Evolutionary conservation across 2,797 vertebrate genomes (phyloP).

Genomic region (Clarias fuscus): DNA sequence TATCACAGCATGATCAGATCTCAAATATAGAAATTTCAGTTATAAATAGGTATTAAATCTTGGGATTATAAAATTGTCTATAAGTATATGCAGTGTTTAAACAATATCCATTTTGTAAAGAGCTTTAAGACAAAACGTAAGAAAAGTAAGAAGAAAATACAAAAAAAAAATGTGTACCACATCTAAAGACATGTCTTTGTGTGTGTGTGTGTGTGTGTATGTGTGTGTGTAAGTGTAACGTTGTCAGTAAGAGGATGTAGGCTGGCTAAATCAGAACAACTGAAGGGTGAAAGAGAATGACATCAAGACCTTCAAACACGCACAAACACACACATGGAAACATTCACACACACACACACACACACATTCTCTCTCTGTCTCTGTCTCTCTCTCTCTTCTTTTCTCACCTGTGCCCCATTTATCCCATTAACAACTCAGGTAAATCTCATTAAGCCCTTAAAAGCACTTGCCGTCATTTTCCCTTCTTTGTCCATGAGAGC

Average conservation of each 20-base stretch:
- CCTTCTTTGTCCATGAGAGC: constrained; percentile 52
- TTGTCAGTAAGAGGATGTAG: constrained; percentile 27
- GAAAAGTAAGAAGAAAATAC: neutral
- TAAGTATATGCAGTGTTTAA: neutral
- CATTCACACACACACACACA: too few relatives aligned
- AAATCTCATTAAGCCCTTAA: constrained; percentile 72
- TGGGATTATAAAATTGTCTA: neutral
- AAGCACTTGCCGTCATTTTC: constrained; percentile 63
- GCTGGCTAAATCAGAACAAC: neutral
- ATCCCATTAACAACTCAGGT: constrained; percentile 66
- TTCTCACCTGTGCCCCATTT: constrained; percentile 41
- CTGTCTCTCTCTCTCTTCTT: constrained; percentile 34
- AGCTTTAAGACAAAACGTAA: neutral
- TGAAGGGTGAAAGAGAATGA: too few relatives aligned
- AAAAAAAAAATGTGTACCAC: neutral
- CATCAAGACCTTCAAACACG: too few relatives aligned
- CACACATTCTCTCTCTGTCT: too few relatives aligned
- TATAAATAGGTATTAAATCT: neutral
- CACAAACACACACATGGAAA: too few relatives aligned
- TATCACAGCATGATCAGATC: neutral
- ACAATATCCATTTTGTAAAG: neutral
- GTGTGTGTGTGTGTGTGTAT: too few relatives aligned
- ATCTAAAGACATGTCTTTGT: neutral
- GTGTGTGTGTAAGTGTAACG: neutral
- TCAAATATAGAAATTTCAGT: neutral